Evolutionary conservation across 2,797 vertebrate species (phyloP).

Genomic region (Prunella strophiata): DNA sequence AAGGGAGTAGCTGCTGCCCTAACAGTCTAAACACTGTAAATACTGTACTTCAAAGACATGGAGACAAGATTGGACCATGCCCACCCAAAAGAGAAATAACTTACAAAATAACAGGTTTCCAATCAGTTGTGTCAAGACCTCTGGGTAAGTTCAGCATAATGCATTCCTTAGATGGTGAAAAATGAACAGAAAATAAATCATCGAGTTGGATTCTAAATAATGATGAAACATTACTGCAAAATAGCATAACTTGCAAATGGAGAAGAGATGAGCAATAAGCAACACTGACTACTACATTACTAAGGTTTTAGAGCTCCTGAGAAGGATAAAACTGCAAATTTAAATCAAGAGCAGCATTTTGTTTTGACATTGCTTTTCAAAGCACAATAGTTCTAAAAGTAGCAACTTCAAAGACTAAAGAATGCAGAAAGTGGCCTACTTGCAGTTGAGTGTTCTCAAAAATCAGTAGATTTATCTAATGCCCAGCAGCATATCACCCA

Average conservation of each 20-base stretch:
- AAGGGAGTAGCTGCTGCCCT: not conserved
- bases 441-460: constrained; percentile 14
- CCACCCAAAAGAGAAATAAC: not conserved
- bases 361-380: constrained; percentile 19
- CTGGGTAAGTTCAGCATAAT: not conserved
- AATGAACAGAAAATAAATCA: not conserved
- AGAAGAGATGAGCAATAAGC: not conserved
- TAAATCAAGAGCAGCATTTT: not conserved
- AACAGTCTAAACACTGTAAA: not conserved
- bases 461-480: constrained; percentile 26
- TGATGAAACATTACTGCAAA: not conserved
- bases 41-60: not conserved
- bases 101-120: not conserved
- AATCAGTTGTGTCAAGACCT: not conserved
- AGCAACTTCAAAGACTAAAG: not conserved
- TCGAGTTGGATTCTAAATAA: not conserved
- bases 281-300: not conserved
- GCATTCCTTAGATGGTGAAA: not conserved
- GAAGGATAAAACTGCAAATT: not conserved
- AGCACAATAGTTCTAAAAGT: not conserved
- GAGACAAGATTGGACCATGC: not conserved
- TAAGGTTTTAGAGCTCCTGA: not conserved
- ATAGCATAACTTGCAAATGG: not conserved
- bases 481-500: not conserved
- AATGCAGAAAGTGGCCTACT: not conserved